Percentiles rank a stretch among this genome's conserved stretches.
Conservation (phyloP, 1,140 invertebrate genomes). For the Lucilia sericata region DNA sequence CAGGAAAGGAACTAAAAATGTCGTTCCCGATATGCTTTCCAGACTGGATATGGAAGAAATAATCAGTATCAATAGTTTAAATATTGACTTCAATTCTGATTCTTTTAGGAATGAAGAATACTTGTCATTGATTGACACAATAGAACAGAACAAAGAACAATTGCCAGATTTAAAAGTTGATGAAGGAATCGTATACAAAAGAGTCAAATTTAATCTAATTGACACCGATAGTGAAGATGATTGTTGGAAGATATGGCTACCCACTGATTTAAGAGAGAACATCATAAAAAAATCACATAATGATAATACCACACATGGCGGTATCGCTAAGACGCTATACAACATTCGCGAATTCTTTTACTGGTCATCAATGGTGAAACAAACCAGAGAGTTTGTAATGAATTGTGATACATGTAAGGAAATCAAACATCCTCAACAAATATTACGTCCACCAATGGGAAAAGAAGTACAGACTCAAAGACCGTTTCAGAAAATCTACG, state of each 20-base stretch:
- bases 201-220: background rate
- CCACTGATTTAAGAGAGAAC: background rate
- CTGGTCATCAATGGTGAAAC: background rate
- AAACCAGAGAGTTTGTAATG: background rate
- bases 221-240: background rate
- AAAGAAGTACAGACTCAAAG: background rate
- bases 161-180: background rate
- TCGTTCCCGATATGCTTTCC: constrained; percentile 1
- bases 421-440: constrained; percentile 1
- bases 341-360: background rate
- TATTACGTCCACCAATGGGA: background rate
- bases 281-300: background rate
- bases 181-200: background rate
- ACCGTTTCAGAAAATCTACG: constrained; percentile 5
- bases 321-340: background rate
- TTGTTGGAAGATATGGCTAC: constrained; percentile 25
- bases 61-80: background rate
- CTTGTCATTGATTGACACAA: background rate
- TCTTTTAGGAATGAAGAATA: background rate
- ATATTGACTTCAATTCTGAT: background rate
- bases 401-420: constrained; percentile 1
- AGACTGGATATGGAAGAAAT: background rate
- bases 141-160: background rate
- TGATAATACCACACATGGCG: background rate
- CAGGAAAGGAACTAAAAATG: constrained; percentile 25